Percentiles rank a stretch among this genome's conserved stretches.
Evolutionary conservation across 2,888 invertebrate genomes (phyloP).

Genomic region (Sesia bembeciformis): DNA sequence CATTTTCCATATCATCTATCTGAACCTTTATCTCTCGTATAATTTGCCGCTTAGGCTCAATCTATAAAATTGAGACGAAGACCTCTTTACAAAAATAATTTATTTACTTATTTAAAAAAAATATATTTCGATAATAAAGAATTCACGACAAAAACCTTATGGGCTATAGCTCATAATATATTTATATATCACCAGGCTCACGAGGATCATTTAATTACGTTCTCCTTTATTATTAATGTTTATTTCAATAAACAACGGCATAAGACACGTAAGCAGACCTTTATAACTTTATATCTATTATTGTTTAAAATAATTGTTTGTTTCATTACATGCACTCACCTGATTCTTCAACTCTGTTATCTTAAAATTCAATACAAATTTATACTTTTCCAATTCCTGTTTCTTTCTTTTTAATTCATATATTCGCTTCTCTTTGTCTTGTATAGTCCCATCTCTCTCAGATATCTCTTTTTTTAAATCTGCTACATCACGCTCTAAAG

Average conservation of each 20-base stretch:
- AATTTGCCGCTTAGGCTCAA: constrained; percentile 87
- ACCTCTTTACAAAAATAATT: too few relatives aligned
- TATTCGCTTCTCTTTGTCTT: constrained; percentile 89
- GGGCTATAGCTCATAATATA: too few relatives aligned
- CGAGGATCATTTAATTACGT: too few relatives aligned
- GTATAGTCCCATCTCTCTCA: constrained; percentile 88
- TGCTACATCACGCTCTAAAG: constrained; percentile 83
- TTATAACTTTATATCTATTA: too few relatives aligned
- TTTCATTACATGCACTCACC: constrained; percentile 21
- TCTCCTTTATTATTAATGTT: too few relatives aligned
- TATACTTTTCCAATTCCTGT: constrained; percentile 92
- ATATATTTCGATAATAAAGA: not conserved
- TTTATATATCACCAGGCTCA: too few relatives aligned
- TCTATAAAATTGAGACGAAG: constrained; percentile 53
- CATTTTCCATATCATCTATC: constrained; percentile 89
- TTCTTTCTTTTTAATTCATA: constrained; percentile 88
- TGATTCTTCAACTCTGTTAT: constrained; percentile 89
- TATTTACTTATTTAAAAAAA: too few relatives aligned
- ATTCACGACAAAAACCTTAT: not conserved
- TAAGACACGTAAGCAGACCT: too few relatives aligned
- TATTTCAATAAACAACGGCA: too few relatives aligned
- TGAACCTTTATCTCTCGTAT: constrained; percentile 87
- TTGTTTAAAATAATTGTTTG: too few relatives aligned
- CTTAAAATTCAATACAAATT: constrained; percentile 91
- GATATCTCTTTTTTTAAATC: constrained; percentile 89